Conservation (phyloP, 2,113 vertebrate genomes). For the Phalacrocorax pelagicus region DNA sequence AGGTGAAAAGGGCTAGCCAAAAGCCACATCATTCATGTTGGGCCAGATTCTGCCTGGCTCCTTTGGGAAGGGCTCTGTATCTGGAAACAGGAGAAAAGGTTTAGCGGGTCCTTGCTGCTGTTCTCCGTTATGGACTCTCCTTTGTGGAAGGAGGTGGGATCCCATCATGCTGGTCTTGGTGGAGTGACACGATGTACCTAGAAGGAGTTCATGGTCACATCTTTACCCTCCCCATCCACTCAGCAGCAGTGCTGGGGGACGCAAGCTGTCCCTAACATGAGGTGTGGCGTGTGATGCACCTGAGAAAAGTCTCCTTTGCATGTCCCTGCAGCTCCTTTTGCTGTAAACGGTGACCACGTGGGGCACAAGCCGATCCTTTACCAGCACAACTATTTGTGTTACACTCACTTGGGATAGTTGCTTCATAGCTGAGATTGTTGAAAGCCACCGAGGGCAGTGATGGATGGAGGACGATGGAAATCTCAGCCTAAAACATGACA, state of each 20-base stretch:
- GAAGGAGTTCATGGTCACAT: neutral
- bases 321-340: neutral
- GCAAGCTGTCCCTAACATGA: neutral
- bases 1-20: neutral
- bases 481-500: neutral
- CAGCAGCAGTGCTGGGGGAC: neutral
- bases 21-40: neutral
- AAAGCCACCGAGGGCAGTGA: neutral
- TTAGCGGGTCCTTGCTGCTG: neutral
- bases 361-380: neutral
- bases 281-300: neutral
- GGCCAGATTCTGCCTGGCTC: neutral
- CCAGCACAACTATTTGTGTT: neutral
- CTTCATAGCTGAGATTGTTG: constrained; percentile 38
- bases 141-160: neutral
- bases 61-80: neutral
- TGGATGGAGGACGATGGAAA: neutral
- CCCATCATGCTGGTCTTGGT: neutral
- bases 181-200: neutral
- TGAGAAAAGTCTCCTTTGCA: neutral
- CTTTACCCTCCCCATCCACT: neutral
- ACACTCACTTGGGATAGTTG: neutral
- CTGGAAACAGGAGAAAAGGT: neutral
- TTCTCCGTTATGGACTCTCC: neutral
- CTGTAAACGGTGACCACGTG: fast-evolving